Evolutionary conservation across 1,140 invertebrate species (phyloP), one percentile per base, ranked within the genome.

Genomic region (Micrasema longulum): DNA sequence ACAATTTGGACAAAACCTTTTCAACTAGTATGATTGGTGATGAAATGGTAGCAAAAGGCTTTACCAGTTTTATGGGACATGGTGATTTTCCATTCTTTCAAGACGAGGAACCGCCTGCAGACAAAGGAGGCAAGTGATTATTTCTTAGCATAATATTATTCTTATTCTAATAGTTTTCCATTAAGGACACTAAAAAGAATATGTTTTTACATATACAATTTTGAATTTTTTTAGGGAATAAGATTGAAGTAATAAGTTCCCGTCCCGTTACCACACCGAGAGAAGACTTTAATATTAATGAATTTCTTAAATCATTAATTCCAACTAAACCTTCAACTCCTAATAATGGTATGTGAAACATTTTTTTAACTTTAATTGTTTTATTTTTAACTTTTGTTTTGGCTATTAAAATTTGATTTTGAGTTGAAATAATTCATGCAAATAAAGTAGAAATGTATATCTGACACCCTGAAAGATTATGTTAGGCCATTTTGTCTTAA

Each of bases 201-300:
- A n/a, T n/a, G n/a, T n/a, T n/a, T n/a, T n/a, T n/a, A n/a, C n/a
- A n/a, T n/a, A 20, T 52, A 22, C 18, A 11, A 10, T 16, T 53
- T 67, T 26, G 4, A 35, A 35, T 45, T 47, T 35, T 81, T 79
- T 9, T 77, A 85, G 83, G 80, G 0, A 84, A 82, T 69, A 84
- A 82, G 79, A 85, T 85, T 65, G 82, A 84, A 79, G 83, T 85
- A n/a, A 83, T 84, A 74, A 84, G 81, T 68, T 80, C 76, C 7
- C 79, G 82, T 66, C 78, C 82, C 1, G 38, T 11, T 12, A 1
- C 67, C 0, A 47, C 65, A 5, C 36, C 60, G 7, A 48, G 48
- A 22, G 62, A 67, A 10, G 71, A 76, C 76, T 81, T 85, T 73
- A 81, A 80, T 77, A 82, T 85, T 72, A 80, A 79, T 53, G 80